Evolutionary conservation across 2,797 vertebrate species (phyloP).

Genomic region (Erpetoichthys calabaricus): DNA sequence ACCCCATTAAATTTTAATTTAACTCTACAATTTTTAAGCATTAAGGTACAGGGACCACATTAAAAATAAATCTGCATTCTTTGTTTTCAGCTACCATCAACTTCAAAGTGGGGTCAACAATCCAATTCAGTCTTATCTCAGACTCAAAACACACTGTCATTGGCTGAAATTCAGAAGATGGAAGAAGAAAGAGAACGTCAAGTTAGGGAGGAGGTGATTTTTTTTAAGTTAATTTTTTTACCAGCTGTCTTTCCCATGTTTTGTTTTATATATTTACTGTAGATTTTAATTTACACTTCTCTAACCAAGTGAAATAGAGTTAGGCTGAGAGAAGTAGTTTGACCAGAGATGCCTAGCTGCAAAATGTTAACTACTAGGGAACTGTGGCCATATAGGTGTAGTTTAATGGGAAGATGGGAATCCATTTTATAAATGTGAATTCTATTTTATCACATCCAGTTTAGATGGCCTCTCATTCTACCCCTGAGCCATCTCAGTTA

Average conservation of each 20-base stretch:
- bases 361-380: too few relatives aligned
- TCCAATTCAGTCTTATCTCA: slow-evolving; percentile 55
- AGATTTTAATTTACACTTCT: background rate
- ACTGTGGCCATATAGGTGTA: background rate
- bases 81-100: slow-evolving; percentile 74
- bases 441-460: too few relatives aligned
- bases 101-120: slow-evolving; percentile 97
- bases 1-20: too few relatives aligned
- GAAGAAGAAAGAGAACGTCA: slow-evolving; percentile 87
- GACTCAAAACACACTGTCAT: slow-evolving; percentile 71
- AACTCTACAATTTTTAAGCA: too few relatives aligned
- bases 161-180: slow-evolving; percentile 92
- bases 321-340: background rate
- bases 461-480: too few relatives aligned
- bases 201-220: slow-evolving; percentile 70
- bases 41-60: too few relatives aligned
- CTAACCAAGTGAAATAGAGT: background rate
- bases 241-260: background rate
- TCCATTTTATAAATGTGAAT: too few relatives aligned
- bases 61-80: background rate
- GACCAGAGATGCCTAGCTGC: too few relatives aligned
- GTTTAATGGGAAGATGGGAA: too few relatives aligned
- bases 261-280: background rate
- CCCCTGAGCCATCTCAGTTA: too few relatives aligned
- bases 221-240: background rate